Base-by-base conservation (phyloP, 2,113 vertebrate genomes). In the Sorex fumeus region DNA sequence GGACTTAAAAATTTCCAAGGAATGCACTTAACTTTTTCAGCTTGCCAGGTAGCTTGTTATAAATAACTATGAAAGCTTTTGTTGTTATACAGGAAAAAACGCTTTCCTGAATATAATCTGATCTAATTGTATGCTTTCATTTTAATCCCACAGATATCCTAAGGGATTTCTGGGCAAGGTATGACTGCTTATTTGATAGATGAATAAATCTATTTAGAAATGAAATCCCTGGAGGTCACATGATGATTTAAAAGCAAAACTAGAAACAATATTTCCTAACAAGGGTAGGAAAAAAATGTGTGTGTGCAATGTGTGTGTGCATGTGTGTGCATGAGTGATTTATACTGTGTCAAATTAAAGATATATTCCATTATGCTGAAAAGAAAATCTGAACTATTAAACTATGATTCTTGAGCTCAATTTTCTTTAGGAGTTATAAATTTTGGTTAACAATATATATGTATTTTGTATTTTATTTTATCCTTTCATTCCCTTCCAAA, bases 31-130 rank as follows among this genome's bases (percentile, higher is more conserved):
- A 86, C 19, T 1, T 87, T 36, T 75, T 76, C 21, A 8, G 8
- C 34, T 80, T 80, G 91, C 34, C 15, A 75, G 3, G 8, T 80
- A 30, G 15, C 70, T 15, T 66, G 25, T 43, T 34, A 25, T 50
- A 91, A 88, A 60, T 28, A 43, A 78, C n/a, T 89, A 18, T 34
- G 77, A 93, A 84, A 21, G 2, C 76, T 64, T 82, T 50, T 92
- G 45, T 93, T 86, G 21, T 67, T 83, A 69, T 86, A 32, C 6
- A 90, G 72, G 28, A 91, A 91, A 93, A 93, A 86, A 70, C 12
- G 11, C 27, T 4, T 66, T 88, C 66, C 40, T 71, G 34, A 87
- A 64, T 84, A 78, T 66, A 92, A 40, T n/a, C 4, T 80, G 67
- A 64, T 7, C 27, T 95, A 72, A n/a, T 70, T 94, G 86, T 80